A percentile compares a stretch with the other conserved stretches of the same genome.
phyloP scores from a whole-genome alignment of 2,113 vertebrate genomes.

The Sturnus vulgaris region DNA sequence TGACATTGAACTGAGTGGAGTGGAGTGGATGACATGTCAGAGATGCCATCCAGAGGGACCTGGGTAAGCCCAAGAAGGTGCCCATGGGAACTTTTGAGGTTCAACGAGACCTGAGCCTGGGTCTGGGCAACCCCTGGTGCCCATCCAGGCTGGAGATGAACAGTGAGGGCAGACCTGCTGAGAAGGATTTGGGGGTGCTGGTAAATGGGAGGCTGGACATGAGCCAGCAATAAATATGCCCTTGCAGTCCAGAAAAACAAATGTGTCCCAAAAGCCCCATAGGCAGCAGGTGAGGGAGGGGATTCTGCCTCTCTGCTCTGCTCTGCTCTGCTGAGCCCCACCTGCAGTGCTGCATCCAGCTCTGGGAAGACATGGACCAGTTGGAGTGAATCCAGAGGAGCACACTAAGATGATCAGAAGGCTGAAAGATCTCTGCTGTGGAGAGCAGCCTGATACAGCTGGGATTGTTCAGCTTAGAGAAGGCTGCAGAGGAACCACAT shows the following conservation, averaged over 20 bases:
- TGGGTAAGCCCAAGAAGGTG: not conserved
- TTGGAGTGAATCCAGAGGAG: not conserved
- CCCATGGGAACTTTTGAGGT: not conserved
- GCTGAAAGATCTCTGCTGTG: not conserved
- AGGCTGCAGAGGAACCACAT: not conserved
- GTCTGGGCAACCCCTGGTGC: accelerated
- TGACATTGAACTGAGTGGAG: not conserved
- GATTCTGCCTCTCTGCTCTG: not conserved
- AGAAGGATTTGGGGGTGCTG: no score
- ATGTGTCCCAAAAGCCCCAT: accelerated
- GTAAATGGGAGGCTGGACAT: not conserved
- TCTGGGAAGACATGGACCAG: accelerated
- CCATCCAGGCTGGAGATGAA: not conserved
- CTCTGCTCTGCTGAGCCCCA: not conserved
- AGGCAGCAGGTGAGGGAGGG: not conserved
- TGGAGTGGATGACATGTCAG: not conserved
- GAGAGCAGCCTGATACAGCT: not conserved
- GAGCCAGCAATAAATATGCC: accelerated
- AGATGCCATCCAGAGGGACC: not conserved
- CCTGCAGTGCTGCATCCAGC: not conserved
- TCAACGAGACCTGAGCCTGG: not conserved
- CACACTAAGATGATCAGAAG: not conserved
- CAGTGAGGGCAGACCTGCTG: accelerated
- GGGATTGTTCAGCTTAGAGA: not conserved
- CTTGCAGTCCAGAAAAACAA: not conserved